phyloP scores from a whole-genome alignment of 2,888 invertebrate genomes.

The Meliscaeva auricollis region DNA sequence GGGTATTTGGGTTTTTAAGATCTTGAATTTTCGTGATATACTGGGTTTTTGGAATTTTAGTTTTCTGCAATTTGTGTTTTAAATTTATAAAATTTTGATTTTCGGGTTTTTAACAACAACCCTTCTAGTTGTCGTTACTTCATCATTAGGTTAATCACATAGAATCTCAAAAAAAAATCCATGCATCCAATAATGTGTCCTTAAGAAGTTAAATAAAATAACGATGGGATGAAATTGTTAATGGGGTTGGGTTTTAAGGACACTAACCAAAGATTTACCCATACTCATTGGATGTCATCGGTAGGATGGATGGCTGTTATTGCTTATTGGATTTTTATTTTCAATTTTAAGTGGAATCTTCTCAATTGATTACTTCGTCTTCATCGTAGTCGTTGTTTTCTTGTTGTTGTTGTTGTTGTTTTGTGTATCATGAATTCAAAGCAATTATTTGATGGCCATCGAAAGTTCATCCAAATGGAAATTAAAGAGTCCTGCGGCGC shows the following conservation, averaged over 20 bases:
- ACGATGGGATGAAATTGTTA: not conserved
- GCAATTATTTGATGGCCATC: conserved; percentile 67
- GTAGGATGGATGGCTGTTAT: conserved; percentile 25
- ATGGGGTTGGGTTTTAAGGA: conserved; percentile 33
- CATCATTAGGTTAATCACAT: too few relatives aligned
- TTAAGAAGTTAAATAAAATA: not conserved
- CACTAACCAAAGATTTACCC: conserved; percentile 41
- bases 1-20: too few relatives aligned
- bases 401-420: conserved; percentile 22
- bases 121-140: too few relatives aligned
- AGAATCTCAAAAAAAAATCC: too few relatives aligned
- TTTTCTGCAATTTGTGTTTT: too few relatives aligned
- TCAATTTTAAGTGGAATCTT: conserved; percentile 59
- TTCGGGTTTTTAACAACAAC: too few relatives aligned
- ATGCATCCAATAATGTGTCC: not conserved
- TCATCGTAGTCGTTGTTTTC: conserved; percentile 6
- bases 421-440: conserved; percentile 46
- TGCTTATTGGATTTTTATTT: conserved; percentile 57
- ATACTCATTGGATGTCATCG: conserved; percentile 29
- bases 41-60: too few relatives aligned
- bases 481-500: conserved; percentile 56
- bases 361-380: conserved; percentile 63
- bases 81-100: too few relatives aligned
- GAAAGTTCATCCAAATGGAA: conserved; percentile 68
- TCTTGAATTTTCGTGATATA: too few relatives aligned